Evolutionary conservation across 2,113 vertebrate species (phyloP), one percentile per base, ranked within the genome.

Genomic region (Conger conger): DNA sequence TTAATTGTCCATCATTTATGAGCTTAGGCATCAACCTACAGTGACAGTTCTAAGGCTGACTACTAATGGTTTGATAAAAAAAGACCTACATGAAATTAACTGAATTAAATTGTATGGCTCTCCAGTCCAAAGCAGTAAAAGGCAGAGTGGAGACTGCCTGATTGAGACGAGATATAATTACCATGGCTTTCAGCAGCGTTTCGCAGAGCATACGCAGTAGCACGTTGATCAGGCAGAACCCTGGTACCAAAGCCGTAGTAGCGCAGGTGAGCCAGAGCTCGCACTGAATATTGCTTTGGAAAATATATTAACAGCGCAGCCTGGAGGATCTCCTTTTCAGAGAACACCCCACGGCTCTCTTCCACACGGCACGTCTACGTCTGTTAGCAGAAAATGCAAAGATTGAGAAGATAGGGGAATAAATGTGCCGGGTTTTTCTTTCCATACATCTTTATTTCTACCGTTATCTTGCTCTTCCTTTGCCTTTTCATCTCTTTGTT

Each of bases 391-490:
- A 68, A 80, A 2, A 5, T 50, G 73, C 42, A 8, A 37, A 81
- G 80, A 87, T 84, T 73, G 63, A 68, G 42, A 35, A 80, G 77
- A 86, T 79, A 82, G 54, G 79, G 40, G 4, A n/a, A 79, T 50
- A 45, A 80, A 83, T 53, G 42, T 40, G 84, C 82, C 60, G 80
- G 84, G 79, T 90, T 85, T 84, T 85, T 60, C 18, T 73, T 87
- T 77, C 37, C 76, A 73, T 76, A 15, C 11, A 9, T 50, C 45
- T n/a, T 15, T 45, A 35, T 81, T 85, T 83, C 80, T 82, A 78
- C 82, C 50, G 82, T 84, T 57, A 76, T 76, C 86, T 60, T 76
- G 37, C 35, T 86, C 84, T 17, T 83, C 81, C 35, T 84, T 79
- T 15, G 45, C 11, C 1, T 50, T n/a, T 50, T 50, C 45, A 50